Percentiles rank a stretch among this genome's conserved stretches.
Conservation (phyloP, 2,888 invertebrate genomes). For the Drosophila borborema region DNA sequence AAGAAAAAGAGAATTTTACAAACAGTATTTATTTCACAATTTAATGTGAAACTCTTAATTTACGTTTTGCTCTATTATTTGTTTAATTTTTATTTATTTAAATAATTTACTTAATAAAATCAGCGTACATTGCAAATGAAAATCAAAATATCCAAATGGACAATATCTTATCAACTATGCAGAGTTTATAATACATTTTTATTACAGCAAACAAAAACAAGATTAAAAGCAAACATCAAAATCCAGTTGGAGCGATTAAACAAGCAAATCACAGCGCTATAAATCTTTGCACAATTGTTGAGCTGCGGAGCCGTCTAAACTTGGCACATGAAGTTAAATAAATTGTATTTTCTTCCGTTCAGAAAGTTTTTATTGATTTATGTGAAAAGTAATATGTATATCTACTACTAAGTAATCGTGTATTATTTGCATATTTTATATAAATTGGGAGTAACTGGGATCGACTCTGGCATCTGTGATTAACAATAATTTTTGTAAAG, state of each 20-base stretch:
- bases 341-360: background rate
- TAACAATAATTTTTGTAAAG: background rate
- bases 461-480: background rate
- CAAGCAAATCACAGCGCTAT: slow-evolving; percentile 14
- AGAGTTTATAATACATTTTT: slow-evolving; percentile 50
- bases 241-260: slow-evolving; percentile 28
- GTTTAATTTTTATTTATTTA: slow-evolving; percentile 64
- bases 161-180: slow-evolving; percentile 38
- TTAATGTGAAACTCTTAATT: slow-evolving; percentile 61
- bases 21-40: slow-evolving; percentile 39
- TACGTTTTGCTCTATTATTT: slow-evolving; percentile 69
- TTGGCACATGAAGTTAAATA: slow-evolving; percentile 2
- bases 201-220: slow-evolving; percentile 47
- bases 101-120: slow-evolving; percentile 63
- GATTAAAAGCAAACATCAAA: slow-evolving; percentile 10
- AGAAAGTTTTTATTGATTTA: background rate
- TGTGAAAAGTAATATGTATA: background rate
- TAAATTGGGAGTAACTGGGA: background rate
- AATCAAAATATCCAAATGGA: slow-evolving; percentile 26
- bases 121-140: slow-evolving; percentile 34
- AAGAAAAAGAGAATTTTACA: slow-evolving; percentile 33
- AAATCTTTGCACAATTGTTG: slow-evolving; percentile 18
- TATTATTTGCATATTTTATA: background rate
- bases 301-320: slow-evolving; percentile 26
- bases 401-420: background rate